Percentiles rank a stretch among this genome's conserved stretches.
Conservation (phyloP, 2,797 vertebrate species). For the Gambusia yucatana region DNA sequence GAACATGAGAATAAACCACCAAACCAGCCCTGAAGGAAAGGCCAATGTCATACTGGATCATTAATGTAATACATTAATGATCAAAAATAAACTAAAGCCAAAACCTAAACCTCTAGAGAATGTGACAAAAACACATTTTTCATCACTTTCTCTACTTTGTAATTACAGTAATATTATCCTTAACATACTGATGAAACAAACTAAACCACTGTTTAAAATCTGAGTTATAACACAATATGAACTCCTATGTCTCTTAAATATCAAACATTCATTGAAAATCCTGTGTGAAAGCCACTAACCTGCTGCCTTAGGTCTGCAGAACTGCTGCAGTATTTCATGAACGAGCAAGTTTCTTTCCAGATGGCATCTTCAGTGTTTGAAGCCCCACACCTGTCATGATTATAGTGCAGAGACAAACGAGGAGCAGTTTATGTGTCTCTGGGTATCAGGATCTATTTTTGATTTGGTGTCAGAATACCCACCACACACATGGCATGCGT, state of each 20-base stretch:
- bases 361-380: slow-evolving; percentile 2
- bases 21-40: neutral
- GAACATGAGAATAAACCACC: neutral
- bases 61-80: neutral
- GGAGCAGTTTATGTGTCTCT: slow-evolving; percentile 67
- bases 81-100: neutral
- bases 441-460: slow-evolving; percentile 79
- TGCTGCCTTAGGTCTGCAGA: neutral
- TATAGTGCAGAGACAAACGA: neutral
- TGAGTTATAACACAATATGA: neutral
- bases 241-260: neutral
- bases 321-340: neutral
- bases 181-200: neutral
- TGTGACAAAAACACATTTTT: neutral
- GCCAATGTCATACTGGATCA: neutral
- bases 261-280: neutral
- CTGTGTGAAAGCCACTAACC: slow-evolving; percentile 46
- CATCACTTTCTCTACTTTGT: neutral
- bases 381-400: neutral
- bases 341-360: slow-evolving; percentile 30
- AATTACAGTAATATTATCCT: neutral
- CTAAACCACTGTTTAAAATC: neutral
- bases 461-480: slow-evolving; percentile 75
- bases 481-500: slow-evolving; percentile 42
- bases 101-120: neutral